Evolutionary conservation across 2,113 vertebrate species (phyloP).

Genomic region (Scomber colias): DNA sequence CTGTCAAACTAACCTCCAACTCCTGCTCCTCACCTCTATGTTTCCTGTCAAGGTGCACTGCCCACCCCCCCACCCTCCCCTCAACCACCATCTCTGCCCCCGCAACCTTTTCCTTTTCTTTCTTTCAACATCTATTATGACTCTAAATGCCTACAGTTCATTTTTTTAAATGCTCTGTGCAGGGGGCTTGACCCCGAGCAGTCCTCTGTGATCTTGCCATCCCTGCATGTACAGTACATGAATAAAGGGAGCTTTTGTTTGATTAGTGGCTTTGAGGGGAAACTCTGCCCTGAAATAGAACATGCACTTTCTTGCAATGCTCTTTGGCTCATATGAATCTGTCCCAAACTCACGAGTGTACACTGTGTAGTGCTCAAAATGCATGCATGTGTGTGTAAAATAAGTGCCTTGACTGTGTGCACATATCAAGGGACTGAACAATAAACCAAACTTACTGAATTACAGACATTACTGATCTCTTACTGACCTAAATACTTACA

Average conservation of each 20-base stretch:
- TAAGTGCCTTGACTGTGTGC: background rate
- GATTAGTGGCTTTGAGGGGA: conserved; percentile 21
- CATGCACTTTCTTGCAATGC: background rate
- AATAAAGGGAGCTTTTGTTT: background rate
- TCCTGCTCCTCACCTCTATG: conserved; percentile 75
- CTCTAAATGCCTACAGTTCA: conserved; percentile 62
- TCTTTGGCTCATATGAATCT: background rate
- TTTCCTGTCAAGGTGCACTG: conserved; percentile 82
- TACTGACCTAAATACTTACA: too few relatives aligned
- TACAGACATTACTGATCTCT: too few relatives aligned
- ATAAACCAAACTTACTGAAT: too few relatives aligned
- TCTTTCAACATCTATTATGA: conserved; percentile 69
- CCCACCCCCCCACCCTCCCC: conserved; percentile 34
- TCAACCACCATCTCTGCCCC: conserved; percentile 61
- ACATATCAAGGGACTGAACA: background rate
- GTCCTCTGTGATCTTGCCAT: conserved; percentile 29
- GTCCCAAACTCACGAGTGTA: background rate
- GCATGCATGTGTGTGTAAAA: background rate
- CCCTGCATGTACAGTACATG: background rate
- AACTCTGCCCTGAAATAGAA: background rate
- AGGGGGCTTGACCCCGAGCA: conserved; percentile 39
- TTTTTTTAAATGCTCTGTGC: conserved; percentile 51
- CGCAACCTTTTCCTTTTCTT: conserved; percentile 69
- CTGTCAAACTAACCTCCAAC: conserved; percentile 78
- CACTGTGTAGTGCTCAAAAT: background rate